Evolutionary conservation across 2,113 vertebrate genomes (phyloP), one percentile per base, ranked within the genome.

Genomic region (Pseudorasbora parva): DNA sequence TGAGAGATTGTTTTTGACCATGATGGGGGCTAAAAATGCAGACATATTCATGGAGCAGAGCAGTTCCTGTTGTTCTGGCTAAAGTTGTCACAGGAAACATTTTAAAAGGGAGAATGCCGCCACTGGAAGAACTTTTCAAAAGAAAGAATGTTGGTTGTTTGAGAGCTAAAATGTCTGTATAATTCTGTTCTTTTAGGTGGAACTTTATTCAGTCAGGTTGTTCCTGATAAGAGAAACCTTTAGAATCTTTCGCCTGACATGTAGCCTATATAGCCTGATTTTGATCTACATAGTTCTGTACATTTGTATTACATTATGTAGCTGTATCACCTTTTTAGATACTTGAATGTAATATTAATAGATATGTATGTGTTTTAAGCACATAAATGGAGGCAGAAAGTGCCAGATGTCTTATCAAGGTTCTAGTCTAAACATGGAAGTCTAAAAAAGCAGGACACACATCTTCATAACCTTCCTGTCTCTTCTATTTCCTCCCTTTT

Each of bases 91-190:
- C 21, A 79, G 75, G 68, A 69, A 84, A 71, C 17, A 6, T 57
- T 59, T 78, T 7, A 77, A 78, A 84, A 69, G 23, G 27, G 47
- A 84, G 30, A 71, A 84, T 21, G 62, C 25, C 8, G 6, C 27
- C 21, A 12, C 76, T 43, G 62, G 51, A 84, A 54, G 60, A 47
- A 23, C 74, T 69, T 57, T 84, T 68, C 25, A 69, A 71, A 84
- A 82, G 47, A 78, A 84, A 82, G 30, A 84, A 71, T 78, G 74
- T 84, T 56, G 74, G 0, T 56, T 72, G 62, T 78, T 47, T 78
- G 54, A 47, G 37, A 78, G n/a, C 41, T 60, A 23, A 83, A 21
- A 45, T 51, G 59, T 60, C 1, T 57, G 74, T 62, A 19, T 47
- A 43, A 27, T n/a, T 45, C n/a, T 72, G 17, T 51, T 51, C 0